These are phyloP conservation scores for Eumaeus atala DNA, from an alignment of 1,140 invertebrate genomes.

Conservation along the genomic window DNA sequence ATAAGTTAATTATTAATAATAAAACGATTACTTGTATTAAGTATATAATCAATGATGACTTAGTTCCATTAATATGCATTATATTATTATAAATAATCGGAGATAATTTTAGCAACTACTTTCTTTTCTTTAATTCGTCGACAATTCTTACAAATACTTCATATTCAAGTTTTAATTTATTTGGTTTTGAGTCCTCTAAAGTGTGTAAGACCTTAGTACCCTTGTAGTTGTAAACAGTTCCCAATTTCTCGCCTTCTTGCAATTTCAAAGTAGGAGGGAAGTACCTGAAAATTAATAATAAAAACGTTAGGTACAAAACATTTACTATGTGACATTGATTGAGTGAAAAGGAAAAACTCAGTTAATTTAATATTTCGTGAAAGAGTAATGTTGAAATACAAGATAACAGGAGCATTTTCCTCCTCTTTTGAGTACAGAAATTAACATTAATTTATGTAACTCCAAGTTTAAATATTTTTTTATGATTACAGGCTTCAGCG, in stretches of 20 bases:
- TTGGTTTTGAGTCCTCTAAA: conserved; percentile 34
- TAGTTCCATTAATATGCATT: conserved; percentile 17
- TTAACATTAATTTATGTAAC: too few relatives aligned
- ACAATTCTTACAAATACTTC: conserved; percentile 57
- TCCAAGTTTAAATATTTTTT: too few relatives aligned
- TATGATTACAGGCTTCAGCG: too few relatives aligned
- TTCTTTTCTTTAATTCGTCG: conserved; percentile 36
- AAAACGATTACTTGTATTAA: conserved; percentile 9
- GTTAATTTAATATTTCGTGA: too few relatives aligned
- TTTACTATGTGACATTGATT: too few relatives aligned
- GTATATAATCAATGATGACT: conserved; percentile 14
- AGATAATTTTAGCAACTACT: conserved; percentile 2
- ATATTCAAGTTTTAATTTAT: conserved; percentile 56
- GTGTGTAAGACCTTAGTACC: conserved; percentile 50
- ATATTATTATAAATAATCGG: conserved; percentile 13
- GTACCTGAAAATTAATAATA: conserved; percentile 38
- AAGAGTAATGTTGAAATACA: too few relatives aligned
- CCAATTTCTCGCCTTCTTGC: conserved; percentile 48
- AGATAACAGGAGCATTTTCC: too few relatives aligned
- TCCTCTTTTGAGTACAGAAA: too few relatives aligned
- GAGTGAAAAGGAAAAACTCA: too few relatives aligned
- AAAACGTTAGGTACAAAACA: neutral
- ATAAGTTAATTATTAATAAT: conserved; percentile 3
- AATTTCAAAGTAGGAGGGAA: conserved; percentile 42
- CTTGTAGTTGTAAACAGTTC: conserved; percentile 54